Evolutionary conservation across 1,140 invertebrate species (phyloP).

Genomic region (Penaeus japonicus): DNA sequence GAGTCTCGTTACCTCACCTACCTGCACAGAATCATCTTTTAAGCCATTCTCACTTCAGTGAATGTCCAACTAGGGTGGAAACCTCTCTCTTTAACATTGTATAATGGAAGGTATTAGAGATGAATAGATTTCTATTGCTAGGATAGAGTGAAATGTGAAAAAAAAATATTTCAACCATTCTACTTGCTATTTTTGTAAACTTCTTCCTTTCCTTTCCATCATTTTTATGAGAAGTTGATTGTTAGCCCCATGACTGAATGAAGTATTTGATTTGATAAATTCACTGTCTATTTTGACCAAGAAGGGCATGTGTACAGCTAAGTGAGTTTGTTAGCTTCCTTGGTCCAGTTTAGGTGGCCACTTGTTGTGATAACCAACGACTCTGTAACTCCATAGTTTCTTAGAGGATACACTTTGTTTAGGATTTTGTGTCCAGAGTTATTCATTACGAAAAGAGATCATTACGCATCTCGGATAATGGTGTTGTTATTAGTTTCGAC

Average conservation of each 20-base stretch:
- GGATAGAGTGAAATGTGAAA: constrained; percentile 19
- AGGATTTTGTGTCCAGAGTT: constrained; percentile 22
- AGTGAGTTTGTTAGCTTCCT: constrained; percentile 36
- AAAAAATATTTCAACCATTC: constrained; percentile 25
- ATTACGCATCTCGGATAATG: constrained; percentile 22
- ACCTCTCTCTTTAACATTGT: constrained; percentile 17
- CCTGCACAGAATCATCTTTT: constrained; percentile 29
- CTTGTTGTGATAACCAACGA: constrained; percentile 42
- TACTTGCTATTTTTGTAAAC: constrained; percentile 40
- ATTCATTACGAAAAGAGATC: constrained; percentile 24
- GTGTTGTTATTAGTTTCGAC: constrained; percentile 40
- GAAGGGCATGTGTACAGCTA: neutral
- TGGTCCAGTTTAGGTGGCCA: constrained; percentile 30
- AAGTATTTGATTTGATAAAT: constrained; percentile 21
- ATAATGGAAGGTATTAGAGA: constrained; percentile 34
- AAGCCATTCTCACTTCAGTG: constrained; percentile 22
- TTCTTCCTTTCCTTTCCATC: constrained; percentile 24
- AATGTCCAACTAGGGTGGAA: constrained; percentile 37
- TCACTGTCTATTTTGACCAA: constrained; percentile 20
- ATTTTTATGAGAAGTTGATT: constrained; percentile 33
- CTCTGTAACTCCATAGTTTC: constrained; percentile 32
- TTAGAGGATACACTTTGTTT: constrained; percentile 29
- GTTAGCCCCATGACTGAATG: constrained; percentile 14
- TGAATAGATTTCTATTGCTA: constrained; percentile 31
- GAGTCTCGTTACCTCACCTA: neutral